A percentile compares a stretch with the other conserved stretches of the same genome.
Conservation (phyloP, 1,140 invertebrate genomes). For the Leptinotarsa texana region DNA sequence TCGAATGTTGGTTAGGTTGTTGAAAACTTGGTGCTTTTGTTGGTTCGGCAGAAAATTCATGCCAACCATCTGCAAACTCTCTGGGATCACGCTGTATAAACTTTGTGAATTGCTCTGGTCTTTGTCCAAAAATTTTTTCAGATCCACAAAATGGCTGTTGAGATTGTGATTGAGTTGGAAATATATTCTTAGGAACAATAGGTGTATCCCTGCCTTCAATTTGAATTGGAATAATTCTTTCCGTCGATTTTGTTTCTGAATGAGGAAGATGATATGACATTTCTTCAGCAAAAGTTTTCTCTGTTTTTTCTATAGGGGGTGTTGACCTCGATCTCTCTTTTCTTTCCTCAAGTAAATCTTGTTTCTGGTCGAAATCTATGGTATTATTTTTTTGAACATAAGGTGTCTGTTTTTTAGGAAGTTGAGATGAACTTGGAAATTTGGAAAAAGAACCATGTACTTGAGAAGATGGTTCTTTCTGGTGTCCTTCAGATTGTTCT, state of each 20-base stretch:
- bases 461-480: slow-evolving; percentile 45
- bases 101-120: slow-evolving; percentile 33
- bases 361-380: slow-evolving; percentile 74
- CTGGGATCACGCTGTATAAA: background rate
- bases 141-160: slow-evolving; percentile 24
- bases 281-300: slow-evolving; percentile 44
- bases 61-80: background rate
- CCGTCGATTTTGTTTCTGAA: slow-evolving; percentile 55
- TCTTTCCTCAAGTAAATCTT: slow-evolving; percentile 62
- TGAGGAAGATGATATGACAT: slow-evolving; percentile 41
- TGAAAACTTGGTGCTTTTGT: slow-evolving; percentile 30
- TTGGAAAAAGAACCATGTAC: slow-evolving; percentile 16
- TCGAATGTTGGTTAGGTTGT: slow-evolving; percentile 54
- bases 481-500: background rate
- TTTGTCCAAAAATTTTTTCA: slow-evolving; percentile 42
- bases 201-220: slow-evolving; percentile 81
- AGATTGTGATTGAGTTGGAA: slow-evolving; percentile 40
- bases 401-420: slow-evolving; percentile 50
- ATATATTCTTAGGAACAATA: slow-evolving; percentile 64
- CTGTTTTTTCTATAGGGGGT: slow-evolving; percentile 58
- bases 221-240: slow-evolving; percentile 85
- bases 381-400: slow-evolving; percentile 74
- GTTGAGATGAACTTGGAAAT: slow-evolving; percentile 14
- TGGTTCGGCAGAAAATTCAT: slow-evolving; percentile 34
- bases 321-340: slow-evolving; percentile 72